Percentiles rank a stretch among this genome's conserved stretches.
Conservation (phyloP, 2,113 vertebrate genomes). For the Marmota flaviventris region DNA sequence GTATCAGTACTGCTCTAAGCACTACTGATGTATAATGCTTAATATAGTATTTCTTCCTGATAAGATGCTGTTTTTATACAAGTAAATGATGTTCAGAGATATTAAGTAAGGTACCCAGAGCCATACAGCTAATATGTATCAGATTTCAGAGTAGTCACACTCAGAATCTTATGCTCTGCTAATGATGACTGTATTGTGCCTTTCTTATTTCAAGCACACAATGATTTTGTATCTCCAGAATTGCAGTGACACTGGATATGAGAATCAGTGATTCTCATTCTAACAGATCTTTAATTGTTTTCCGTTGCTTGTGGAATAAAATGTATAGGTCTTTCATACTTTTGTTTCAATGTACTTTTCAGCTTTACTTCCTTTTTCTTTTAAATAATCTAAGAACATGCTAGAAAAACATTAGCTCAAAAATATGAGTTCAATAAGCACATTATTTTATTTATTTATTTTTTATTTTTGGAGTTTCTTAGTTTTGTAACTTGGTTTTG, state of each 20-base stretch:
- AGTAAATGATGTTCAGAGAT: background rate
- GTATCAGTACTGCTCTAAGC: background rate
- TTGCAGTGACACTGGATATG: background rate
- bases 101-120: slow-evolving; percentile 3
- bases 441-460: too few species aligned
- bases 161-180: background rate
- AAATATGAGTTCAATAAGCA: background rate
- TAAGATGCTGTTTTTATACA: background rate
- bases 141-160: background rate
- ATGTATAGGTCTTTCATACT: background rate
- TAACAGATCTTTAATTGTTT: background rate
- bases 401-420: background rate
- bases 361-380: slow-evolving; percentile 2
- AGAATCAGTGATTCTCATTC: background rate
- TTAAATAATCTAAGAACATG: background rate
- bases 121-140: background rate
- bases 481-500: background rate
- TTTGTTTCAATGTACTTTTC: background rate
- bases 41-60: background rate
- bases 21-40: background rate
- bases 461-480: background rate
- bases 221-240: background rate
- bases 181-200: background rate
- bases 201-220: background rate
- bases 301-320: background rate